Base-by-base conservation (phyloP, 2,797 vertebrate genomes). In the Takifugu ocellatus region DNA sequence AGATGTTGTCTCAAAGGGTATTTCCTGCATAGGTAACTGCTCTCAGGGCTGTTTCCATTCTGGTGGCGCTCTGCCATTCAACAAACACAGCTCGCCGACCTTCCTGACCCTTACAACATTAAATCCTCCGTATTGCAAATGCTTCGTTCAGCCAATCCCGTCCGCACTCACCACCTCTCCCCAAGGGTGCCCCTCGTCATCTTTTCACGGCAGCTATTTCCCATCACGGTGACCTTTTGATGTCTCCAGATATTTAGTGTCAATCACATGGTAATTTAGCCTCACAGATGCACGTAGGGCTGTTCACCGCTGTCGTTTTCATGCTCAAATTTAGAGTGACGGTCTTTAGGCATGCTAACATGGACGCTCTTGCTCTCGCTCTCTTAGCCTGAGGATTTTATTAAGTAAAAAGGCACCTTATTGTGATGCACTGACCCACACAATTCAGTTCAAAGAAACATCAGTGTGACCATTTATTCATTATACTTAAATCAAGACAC, bases 171-270 rank as follows among this genome's bases (percentile, higher is more conserved):
- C 15, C 56, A 15, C 27, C 3, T 2, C 36, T 39, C 68, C 67
- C 61, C 17, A 2, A 54, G 55, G 73, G 68, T 61, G 52, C 47
- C 54, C 54, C 55, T 0, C 1, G 11, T 51, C 14, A 6, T 61
- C 49, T 44, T 53, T 57, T 48, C 21, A 5, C 11, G 1, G 56
- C 49, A 55, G 59, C 68, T 67, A 53, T 72, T 69, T 75, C 64
- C 66, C 44, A 58, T 63, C 46, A 52, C 5, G 59, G 57, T 78
- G 82, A 83, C 83, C 79, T 85, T 87, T 82, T 54, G 54, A 27
- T 25, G 2, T 81, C 75, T 75, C 77, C 6, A 59, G 72, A 63
- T 45, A 26, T 66, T 46, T 3, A 48, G 2, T 68, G 74, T 75
- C 76, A 80, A 54, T 81, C 70, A 68, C 44, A 60, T 78, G 70